Evolutionary conservation across 2,888 invertebrate species (phyloP).

Genomic region (Halictus ligatus): DNA sequence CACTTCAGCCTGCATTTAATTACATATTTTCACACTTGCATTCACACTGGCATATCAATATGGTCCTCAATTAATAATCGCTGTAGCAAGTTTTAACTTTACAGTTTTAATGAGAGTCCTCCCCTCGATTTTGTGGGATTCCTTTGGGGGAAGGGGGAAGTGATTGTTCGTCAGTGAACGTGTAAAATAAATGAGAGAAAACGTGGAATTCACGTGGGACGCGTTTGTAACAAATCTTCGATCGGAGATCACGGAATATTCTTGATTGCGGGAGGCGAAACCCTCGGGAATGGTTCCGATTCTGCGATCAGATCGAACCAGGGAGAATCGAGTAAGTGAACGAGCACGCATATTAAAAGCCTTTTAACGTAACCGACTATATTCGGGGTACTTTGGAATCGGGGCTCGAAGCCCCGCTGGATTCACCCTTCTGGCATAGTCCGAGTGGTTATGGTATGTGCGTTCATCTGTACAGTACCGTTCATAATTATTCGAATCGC

Average conservation of each 20-base stretch:
- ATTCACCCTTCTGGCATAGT: slow-evolving; percentile 67
- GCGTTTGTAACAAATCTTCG: not conserved
- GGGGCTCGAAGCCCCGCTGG: slow-evolving; percentile 60
- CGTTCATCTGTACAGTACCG: slow-evolving; percentile 42
- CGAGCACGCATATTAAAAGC: slow-evolving; percentile 66
- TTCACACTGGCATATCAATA: too few relatives aligned
- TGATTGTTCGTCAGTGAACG: too few relatives aligned
- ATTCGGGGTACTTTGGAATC: slow-evolving; percentile 60
- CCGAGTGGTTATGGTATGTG: slow-evolving; percentile 55
- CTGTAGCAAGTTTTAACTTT: too few relatives aligned
- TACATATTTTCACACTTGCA: too few relatives aligned
- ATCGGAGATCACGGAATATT: not conserved
- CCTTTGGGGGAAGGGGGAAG: too few relatives aligned
- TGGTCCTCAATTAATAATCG: too few relatives aligned
- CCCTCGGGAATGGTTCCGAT: slow-evolving; percentile 15
- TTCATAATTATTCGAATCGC: slow-evolving; percentile 18
- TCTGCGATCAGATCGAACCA: slow-evolving; percentile 16
- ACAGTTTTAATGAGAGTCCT: too few relatives aligned
- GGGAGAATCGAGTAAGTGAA: slow-evolving; percentile 37
- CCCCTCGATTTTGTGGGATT: too few relatives aligned
- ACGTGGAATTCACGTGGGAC: too few relatives aligned
- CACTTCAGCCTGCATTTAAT: too few relatives aligned
- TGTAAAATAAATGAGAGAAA: too few relatives aligned
- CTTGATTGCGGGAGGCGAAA: slow-evolving; percentile 6
- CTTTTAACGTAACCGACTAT: slow-evolving; percentile 71